These are phyloP conservation scores for Plectrocnemia conspersa DNA, from an alignment of 1,140 invertebrate genomes.

Conservation along the genomic window DNA sequence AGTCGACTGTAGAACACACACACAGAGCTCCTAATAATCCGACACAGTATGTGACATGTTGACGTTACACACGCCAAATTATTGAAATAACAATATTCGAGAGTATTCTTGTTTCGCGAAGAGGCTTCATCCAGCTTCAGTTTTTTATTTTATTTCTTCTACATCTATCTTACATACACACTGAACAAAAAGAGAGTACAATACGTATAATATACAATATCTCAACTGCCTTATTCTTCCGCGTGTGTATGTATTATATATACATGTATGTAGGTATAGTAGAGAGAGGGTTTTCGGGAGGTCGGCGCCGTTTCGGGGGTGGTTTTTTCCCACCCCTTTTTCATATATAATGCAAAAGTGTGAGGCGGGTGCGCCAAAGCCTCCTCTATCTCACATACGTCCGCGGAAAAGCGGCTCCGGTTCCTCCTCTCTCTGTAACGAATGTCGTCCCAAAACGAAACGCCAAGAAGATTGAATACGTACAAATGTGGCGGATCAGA, in stretches of 20 bases:
- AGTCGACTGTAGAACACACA: no score
- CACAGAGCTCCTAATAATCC: no score
- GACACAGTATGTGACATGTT: neutral
- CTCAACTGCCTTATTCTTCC: conserved; percentile 25
- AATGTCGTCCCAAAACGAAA: conserved; percentile 37
- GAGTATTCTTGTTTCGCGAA: conserved; percentile 5
- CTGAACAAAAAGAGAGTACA: conserved; percentile 27
- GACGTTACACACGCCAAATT: neutral
- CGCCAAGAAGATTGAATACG: conserved; percentile 37
- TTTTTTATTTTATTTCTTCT: no score
- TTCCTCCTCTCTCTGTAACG: conserved; percentile 18
- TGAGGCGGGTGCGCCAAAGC: conserved; percentile 1
- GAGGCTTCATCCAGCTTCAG: neutral
- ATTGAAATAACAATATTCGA: conserved; percentile 9
- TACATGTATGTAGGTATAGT: neutral
- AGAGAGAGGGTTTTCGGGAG: neutral
- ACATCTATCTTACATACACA: no score
- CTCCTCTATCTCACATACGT: conserved; percentile 13
- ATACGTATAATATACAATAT: conserved; percentile 36
- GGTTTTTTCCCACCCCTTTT: conserved; percentile 18
- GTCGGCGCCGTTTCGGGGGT: conserved; percentile 4
- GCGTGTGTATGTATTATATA: neutral
- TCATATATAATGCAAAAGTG: conserved; percentile 27
- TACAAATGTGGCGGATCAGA: conserved; percentile 37
- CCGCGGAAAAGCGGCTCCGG: conserved; percentile 1